These are phyloP conservation scores for Sardinella longiceps DNA, from an alignment of 2,797 vertebrate species.

Conservation along the genomic window DNA sequence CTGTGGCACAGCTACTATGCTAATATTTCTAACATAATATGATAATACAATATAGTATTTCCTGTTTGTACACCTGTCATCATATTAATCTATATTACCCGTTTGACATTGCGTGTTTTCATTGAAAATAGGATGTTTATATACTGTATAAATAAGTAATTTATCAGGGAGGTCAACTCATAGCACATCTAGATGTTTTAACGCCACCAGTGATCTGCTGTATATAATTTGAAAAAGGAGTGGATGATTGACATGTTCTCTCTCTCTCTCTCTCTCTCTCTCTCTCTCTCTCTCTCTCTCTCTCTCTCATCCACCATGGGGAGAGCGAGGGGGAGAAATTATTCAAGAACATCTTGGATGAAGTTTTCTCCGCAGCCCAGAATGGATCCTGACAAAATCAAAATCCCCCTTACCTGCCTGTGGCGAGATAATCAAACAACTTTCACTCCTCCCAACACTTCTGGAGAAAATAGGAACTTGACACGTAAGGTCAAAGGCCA, in stretches of 20 bases:
- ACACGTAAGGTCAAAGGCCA: neutral
- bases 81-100: neutral
- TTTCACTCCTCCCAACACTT: neutral
- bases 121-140: neutral
- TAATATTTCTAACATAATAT: no score
- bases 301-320: no score
- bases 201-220: no score
- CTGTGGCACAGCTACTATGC: neutral
- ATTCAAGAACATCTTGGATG: neutral
- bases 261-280: no score
- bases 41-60: no score
- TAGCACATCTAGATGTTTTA: no score
- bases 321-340: neutral
- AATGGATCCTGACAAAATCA: neutral
- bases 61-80: no score
- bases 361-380: neutral
- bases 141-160: no score
- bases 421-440: neutral
- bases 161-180: no score
- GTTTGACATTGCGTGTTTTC: neutral
- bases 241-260: no score
- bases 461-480: neutral
- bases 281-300: no score
- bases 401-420: neutral
- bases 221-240: neutral